These are phyloP conservation scores for Ormyrus labotus DNA, from an alignment of 2,888 invertebrate species.

Conservation along the genomic window DNA sequence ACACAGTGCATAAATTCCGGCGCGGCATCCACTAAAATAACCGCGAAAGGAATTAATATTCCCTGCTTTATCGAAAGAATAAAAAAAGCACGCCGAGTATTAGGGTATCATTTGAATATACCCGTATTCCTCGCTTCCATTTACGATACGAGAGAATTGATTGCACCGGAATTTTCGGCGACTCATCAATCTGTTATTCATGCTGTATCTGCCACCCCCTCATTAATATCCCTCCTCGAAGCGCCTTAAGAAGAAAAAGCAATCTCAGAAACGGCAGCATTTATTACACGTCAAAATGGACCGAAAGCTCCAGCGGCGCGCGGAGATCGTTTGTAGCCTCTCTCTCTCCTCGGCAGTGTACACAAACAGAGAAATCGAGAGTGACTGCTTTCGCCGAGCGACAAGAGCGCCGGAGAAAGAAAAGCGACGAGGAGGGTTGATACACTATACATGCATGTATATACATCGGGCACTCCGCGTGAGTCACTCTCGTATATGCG, in stretches of 20 bases:
- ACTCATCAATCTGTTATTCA: constrained; percentile 2
- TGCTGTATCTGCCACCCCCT: constrained; percentile 28
- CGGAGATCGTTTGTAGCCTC: not conserved
- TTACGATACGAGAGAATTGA: too few species aligned
- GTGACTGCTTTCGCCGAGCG: constrained; percentile 24
- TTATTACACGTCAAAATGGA: constrained; percentile 37
- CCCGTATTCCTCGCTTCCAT: too few species aligned
- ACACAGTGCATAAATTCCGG: too few species aligned
- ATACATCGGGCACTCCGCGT: not conserved
- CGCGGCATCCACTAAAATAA: too few species aligned
- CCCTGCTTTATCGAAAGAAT: too few species aligned
- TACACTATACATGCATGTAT: not conserved
- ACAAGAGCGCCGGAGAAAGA: constrained; percentile 13
- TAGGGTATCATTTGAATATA: too few species aligned
- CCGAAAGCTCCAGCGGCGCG: not conserved
- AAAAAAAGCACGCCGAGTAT: too few species aligned
- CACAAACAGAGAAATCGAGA: constrained; percentile 50
- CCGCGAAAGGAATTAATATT: too few species aligned
- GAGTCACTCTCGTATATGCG: too few species aligned
- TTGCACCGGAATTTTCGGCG: too few species aligned
- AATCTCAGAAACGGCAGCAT: constrained; percentile 28
- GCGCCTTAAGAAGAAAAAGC: not conserved
- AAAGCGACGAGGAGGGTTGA: constrained; percentile 29
- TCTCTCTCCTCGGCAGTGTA: constrained; percentile 15
- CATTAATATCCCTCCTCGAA: constrained; percentile 45